A percentile compares a stretch with the other conserved stretches of the same genome.
Conservation (phyloP, 2,797 vertebrate species). For the Propithecus deckenii region DNA sequence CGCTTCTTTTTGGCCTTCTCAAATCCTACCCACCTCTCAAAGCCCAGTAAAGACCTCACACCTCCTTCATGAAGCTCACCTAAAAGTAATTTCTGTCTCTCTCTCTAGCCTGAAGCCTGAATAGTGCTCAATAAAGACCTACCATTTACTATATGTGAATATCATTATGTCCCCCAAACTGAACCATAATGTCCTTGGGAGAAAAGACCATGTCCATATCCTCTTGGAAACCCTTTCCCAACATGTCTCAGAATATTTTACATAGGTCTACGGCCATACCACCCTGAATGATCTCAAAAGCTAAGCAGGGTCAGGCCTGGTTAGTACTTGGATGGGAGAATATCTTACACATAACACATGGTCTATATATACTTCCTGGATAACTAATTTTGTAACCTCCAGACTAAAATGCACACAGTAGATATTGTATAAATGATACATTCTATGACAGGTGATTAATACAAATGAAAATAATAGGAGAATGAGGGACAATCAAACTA, state of each 20-base stretch:
- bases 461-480: background rate
- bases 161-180: background rate
- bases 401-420: slow-evolving; percentile 5
- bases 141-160: background rate
- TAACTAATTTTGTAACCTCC: slow-evolving; percentile 29
- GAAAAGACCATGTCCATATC: background rate
- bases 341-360: background rate
- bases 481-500: background rate
- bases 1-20: background rate
- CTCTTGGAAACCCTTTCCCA: background rate
- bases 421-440: background rate
- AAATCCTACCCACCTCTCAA: slow-evolving; percentile 10
- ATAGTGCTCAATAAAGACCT: background rate
- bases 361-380: background rate
- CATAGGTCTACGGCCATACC: background rate
- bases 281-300: no score
- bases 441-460: background rate
- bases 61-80: background rate
- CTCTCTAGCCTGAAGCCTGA: background rate
- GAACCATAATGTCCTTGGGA: background rate
- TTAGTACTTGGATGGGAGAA: background rate
- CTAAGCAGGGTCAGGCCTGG: no score
- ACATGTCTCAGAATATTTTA: background rate
- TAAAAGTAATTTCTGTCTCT: background rate
- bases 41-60: background rate